These are phyloP conservation scores for Eurystomus glaucurus DNA, from an alignment of 2,797 vertebrate genomes.

Conservation along the genomic window DNA sequence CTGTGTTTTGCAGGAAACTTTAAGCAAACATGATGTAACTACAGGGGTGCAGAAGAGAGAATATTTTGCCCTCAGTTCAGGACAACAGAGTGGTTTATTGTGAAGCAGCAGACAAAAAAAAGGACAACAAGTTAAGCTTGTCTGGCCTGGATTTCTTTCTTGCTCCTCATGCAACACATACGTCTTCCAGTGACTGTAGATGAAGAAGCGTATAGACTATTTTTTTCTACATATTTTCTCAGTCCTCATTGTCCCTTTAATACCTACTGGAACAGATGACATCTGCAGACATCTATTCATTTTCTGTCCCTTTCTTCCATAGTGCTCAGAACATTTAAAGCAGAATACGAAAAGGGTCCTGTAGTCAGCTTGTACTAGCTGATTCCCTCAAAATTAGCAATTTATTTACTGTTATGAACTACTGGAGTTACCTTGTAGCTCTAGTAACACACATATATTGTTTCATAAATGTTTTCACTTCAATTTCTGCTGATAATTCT, in stretches of 20 bases:
- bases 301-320: neutral
- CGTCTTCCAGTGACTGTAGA: neutral
- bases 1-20: neutral
- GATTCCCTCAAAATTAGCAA: neutral
- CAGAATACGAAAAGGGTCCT: neutral
- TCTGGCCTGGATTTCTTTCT: neutral
- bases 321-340: neutral
- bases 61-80: neutral
- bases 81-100: neutral
- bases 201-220: neutral
- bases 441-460: neutral
- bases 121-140: neutral
- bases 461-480: neutral
- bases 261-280: neutral
- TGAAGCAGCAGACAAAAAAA: neutral
- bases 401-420: neutral
- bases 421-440: neutral
- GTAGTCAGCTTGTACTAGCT: neutral
- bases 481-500: neutral
- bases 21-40: neutral
- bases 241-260: neutral
- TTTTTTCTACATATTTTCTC: neutral
- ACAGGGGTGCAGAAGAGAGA: neutral
- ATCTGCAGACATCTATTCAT: neutral
- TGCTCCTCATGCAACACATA: neutral